Base-by-base conservation (phyloP, 2,113 vertebrate species). In the Myotis brandtii region DNA sequence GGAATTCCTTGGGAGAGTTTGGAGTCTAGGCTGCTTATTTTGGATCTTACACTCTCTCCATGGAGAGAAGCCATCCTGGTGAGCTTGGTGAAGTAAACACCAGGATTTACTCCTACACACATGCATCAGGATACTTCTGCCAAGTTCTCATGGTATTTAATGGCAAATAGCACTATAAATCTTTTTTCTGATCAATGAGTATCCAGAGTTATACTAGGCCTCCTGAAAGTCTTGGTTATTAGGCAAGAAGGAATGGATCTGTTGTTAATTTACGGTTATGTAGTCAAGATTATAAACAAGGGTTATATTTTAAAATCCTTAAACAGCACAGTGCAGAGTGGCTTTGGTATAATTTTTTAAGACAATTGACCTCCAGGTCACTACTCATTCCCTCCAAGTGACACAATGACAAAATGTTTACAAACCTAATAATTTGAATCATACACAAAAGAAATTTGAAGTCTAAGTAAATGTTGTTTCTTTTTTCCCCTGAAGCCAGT, bases 291-390 rank as follows among this genome's bases (percentile, higher is more conserved):
- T 62, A 72, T 73, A 91, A 94, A 21, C 16, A 62, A 93, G n/a
- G 1, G 1, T 14, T 37, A 66, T 20, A 27, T n/a, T 43, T 50
- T 34, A 50, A 91, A 93, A 37, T 17, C 9, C 27, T 80, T 46
- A 43, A 16, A 34, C 70, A 56, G 25, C 23, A 86, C 13, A 83
- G n/a, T 43, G 32, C 23, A 70, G 40, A 69, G 12, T 64, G 6
- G 20, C 17, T 92, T 69, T 90, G 79, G 37, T 69, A 59, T 70
- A 86, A 46, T 50, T 48, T 91, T 89, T 96, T 93, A 86, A 94
- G 56, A 95, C 90, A 70, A 76, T 12, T 67, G 9, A 75, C 20
- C 52, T 87, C 73, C 7, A 83, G 82, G 11, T 84, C 48, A 69
- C 34, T 70, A 7, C 16, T 93, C n/a, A 91, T 67, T 13, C 4